phyloP scores from a whole-genome alignment of 2,888 invertebrate genomes.

The Athetis lepigone region DNA sequence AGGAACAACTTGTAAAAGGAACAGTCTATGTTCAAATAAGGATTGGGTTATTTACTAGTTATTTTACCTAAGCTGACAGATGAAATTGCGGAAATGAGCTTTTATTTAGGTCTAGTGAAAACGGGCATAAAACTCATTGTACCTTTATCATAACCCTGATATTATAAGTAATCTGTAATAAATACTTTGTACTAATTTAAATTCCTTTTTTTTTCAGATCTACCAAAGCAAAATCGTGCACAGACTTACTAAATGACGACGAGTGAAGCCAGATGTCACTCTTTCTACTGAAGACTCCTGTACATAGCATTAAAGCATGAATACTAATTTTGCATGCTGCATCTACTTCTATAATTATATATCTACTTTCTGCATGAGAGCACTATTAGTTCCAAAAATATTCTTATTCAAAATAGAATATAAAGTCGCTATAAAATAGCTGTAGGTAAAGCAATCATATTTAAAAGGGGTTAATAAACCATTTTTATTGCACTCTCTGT shows the following conservation, averaged over 20 bases:
- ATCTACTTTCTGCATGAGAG: slow-evolving; percentile 43
- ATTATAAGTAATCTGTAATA: too few relatives aligned
- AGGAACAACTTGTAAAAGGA: too few relatives aligned
- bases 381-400: slow-evolving; percentile 51
- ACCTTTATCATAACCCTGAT: too few relatives aligned
- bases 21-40: too few relatives aligned
- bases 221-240: slow-evolving; percentile 93
- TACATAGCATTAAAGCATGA: slow-evolving; percentile 54
- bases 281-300: slow-evolving; percentile 47
- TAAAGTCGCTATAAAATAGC: slow-evolving; percentile 58
- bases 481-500: slow-evolving; percentile 22
- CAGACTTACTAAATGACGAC: slow-evolving; percentile 92
- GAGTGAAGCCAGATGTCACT: slow-evolving; percentile 76
- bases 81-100: too few relatives aligned
- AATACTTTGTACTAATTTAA: slow-evolving; percentile 7
- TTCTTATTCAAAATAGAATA: slow-evolving; percentile 34
- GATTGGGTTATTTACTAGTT: too few relatives aligned
- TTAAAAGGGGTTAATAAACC: slow-evolving; percentile 25
- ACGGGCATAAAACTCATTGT: too few relatives aligned
- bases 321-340: slow-evolving; percentile 44
- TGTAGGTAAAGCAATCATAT: slow-evolving; percentile 37
- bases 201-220: slow-evolving; percentile 88
- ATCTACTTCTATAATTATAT: slow-evolving; percentile 29
- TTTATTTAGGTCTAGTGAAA: too few relatives aligned
- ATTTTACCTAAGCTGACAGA: too few relatives aligned